Percentiles rank a stretch among this genome's conserved stretches.
phyloP scores from a whole-genome alignment of 2,113 vertebrate genomes.

The Planiliza haematocheilus region DNA sequence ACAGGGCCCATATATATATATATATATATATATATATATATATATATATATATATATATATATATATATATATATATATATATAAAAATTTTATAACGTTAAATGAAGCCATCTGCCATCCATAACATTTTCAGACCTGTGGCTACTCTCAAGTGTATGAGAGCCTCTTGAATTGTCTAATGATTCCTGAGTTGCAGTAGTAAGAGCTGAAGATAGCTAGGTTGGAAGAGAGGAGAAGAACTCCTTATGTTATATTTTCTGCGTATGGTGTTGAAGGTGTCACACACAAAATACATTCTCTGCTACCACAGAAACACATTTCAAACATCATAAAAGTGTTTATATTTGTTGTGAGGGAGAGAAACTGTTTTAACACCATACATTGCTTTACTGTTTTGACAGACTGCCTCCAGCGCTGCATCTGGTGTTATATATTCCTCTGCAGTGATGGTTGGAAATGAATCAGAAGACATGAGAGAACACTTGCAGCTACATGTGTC shows the following conservation, averaged over 20 bases:
- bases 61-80: too few species aligned
- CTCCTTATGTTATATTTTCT: slow-evolving; percentile 22
- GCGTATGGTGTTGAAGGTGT: slow-evolving; percentile 25
- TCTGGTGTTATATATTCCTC: slow-evolving; percentile 28
- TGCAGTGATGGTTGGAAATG: slow-evolving; percentile 34
- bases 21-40: too few species aligned
- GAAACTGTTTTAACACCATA: slow-evolving; percentile 50
- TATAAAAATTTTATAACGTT: too few species aligned
- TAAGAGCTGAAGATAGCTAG: too few species aligned
- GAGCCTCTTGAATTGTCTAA: too few species aligned
- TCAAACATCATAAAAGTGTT: slow-evolving; percentile 44
- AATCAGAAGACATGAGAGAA: slow-evolving; percentile 34
- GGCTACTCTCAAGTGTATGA: too few species aligned
- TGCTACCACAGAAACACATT: slow-evolving; percentile 31
- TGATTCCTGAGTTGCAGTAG: too few species aligned
- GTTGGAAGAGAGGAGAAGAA: too few species aligned
- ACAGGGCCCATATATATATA: too few species aligned
- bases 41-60: too few species aligned
- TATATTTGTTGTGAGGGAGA: slow-evolving; percentile 53
- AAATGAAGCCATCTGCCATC: too few species aligned
- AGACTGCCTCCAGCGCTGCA: slow-evolving; percentile 48
- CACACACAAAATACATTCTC: background rate
- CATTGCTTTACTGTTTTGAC: slow-evolving; percentile 55
- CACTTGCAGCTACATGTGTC: slow-evolving; percentile 31
- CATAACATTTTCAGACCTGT: too few species aligned